Evolutionary conservation across 92 coral and sea anemone species (phyloP).

Genomic region (Zoanthus gigantus): DNA sequence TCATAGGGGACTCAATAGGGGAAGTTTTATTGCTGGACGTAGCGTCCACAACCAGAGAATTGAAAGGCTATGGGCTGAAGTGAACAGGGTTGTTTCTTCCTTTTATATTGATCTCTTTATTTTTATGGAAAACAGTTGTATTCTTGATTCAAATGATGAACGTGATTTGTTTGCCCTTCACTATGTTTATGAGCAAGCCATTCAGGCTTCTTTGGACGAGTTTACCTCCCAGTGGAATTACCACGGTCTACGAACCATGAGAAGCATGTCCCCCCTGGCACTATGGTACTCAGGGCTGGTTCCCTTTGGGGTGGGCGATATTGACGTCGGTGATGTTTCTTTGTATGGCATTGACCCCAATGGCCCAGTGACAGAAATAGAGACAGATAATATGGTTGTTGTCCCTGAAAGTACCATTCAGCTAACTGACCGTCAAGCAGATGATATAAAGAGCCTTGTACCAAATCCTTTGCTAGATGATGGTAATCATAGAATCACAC

Average conservation of each 20-base stretch:
- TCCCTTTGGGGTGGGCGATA: constrained; percentile 41
- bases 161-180: constrained; percentile 45
- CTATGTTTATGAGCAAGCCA: constrained; percentile 26
- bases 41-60: constrained; percentile 28
- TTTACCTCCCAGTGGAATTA: constrained; percentile 54
- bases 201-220: constrained; percentile 40
- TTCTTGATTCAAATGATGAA: constrained; percentile 45
- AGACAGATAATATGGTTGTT: constrained; percentile 60
- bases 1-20: constrained; percentile 49
- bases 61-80: constrained; percentile 56
- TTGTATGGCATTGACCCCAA: constrained; percentile 54
- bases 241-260: constrained; percentile 51
- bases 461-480: constrained; percentile 64
- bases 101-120: constrained; percentile 45
- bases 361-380: constrained; percentile 50
- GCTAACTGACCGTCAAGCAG: constrained; percentile 50
- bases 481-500: constrained; percentile 59
- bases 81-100: constrained; percentile 54
- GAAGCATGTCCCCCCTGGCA: constrained; percentile 46
- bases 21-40: constrained; percentile 58
- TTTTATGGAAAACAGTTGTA: constrained; percentile 52
- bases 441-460: constrained; percentile 43
- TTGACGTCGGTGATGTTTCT: constrained; percentile 47
- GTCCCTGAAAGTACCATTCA: constrained; percentile 61
- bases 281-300: constrained; percentile 50